Conservation (phyloP, 1,140 invertebrate genomes). For the Monomorium pharaonis region DNA sequence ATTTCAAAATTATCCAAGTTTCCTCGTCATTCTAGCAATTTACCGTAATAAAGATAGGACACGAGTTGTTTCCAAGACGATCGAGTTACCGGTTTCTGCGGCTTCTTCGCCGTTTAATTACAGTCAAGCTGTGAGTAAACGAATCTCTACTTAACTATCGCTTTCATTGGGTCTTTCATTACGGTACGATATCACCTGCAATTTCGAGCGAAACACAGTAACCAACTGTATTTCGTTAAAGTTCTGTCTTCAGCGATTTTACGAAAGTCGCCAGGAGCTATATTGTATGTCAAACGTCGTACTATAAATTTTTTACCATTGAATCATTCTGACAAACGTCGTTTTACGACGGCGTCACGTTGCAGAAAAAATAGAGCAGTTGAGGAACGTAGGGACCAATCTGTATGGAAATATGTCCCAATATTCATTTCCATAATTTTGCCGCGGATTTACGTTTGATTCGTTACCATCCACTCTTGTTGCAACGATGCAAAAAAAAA, state of each 20-base stretch:
- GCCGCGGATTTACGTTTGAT: slow-evolving; percentile 22
- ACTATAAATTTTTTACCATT: neutral
- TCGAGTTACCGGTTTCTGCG: neutral
- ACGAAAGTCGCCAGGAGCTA: neutral
- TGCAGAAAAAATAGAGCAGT: neutral
- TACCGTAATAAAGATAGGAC: slow-evolving; percentile 17
- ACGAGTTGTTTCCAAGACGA: neutral
- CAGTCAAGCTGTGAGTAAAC: neutral
- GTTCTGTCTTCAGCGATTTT: neutral
- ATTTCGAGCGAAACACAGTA: neutral
- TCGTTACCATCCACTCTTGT: slow-evolving; percentile 29
- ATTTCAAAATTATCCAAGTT: slow-evolving; percentile 43
- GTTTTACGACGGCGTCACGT: neutral
- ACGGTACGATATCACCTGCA: neutral
- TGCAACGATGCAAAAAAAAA: neutral
- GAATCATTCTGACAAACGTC: neutral
- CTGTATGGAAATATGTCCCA: slow-evolving; percentile 52
- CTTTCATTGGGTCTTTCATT: neutral
- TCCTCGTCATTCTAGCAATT: neutral
- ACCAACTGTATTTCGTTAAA: neutral
- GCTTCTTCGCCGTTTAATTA: slow-evolving; percentile 27
- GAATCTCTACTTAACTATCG: neutral
- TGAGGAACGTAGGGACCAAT: slow-evolving; percentile 25
- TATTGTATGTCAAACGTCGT: neutral
- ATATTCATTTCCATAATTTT: slow-evolving; percentile 30